Evolutionary conservation across 2,888 invertebrate species (phyloP).

Genomic region (Stenodema calcarata): DNA sequence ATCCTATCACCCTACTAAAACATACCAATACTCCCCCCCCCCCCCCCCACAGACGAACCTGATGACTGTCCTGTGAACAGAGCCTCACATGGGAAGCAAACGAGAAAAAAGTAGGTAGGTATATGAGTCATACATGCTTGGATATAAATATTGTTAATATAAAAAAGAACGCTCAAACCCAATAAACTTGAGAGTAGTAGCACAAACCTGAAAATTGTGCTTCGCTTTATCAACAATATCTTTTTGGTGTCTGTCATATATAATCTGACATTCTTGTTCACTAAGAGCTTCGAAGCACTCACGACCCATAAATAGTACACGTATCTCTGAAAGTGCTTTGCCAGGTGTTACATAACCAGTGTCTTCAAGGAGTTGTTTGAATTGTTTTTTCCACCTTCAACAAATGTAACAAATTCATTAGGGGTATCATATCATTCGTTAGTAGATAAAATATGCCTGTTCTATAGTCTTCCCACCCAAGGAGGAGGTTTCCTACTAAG

Average conservation of each 20-base stretch:
- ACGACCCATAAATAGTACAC: constrained; percentile 90
- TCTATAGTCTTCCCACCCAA: too few species aligned
- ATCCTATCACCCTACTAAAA: too few species aligned
- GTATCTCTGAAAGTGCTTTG: constrained; percentile 88
- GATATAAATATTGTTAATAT: too few species aligned
- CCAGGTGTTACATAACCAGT: constrained; percentile 95
- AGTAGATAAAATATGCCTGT: too few species aligned
- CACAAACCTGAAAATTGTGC: constrained; percentile 79
- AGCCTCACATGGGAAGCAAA: too few species aligned
- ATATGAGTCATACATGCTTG: too few species aligned
- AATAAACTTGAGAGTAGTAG: neutral
- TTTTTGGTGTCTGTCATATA: constrained; percentile 92
- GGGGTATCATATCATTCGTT: neutral
- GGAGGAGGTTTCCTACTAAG: too few species aligned
- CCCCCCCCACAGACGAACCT: too few species aligned
- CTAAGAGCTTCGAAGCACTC: constrained; percentile 92
- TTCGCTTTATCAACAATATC: constrained; percentile 88
- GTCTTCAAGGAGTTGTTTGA: constrained; percentile 89
- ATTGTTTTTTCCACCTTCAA: constrained; percentile 88
- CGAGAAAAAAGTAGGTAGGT: too few species aligned
- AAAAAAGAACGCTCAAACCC: too few species aligned
- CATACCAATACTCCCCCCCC: too few species aligned
- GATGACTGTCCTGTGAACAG: too few species aligned
- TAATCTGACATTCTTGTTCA: constrained; percentile 87
- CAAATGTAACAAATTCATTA: constrained; percentile 13